Conservation (phyloP, 1,140 invertebrate genomes). For the Eumaeus atala region DNA sequence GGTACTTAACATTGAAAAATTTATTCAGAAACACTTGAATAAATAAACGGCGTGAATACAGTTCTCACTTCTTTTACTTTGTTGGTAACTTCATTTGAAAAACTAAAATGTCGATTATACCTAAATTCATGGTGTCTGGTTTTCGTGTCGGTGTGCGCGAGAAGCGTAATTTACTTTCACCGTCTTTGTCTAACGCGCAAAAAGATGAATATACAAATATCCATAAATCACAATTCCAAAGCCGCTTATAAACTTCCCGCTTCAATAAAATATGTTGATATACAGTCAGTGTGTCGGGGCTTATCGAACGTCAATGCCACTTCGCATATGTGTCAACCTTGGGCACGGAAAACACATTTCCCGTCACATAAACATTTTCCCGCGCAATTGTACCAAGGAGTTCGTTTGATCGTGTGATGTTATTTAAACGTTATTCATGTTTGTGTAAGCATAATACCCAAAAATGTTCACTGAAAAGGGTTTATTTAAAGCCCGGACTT, state of each 20-base stretch:
- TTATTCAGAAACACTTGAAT: too few relatives aligned
- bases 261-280: background rate
- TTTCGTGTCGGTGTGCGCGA: too few relatives aligned
- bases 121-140: too few relatives aligned
- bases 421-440: background rate
- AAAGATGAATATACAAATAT: background rate
- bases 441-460: background rate
- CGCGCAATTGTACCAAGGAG: slow-evolving; percentile 1
- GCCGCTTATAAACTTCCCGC: slow-evolving; percentile 3
- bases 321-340: background rate
- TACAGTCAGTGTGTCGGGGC: background rate
- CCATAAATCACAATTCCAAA: slow-evolving; percentile 9
- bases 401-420: slow-evolving; percentile 2
- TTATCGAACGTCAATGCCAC: slow-evolving; percentile 4
- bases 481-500: too few relatives aligned
- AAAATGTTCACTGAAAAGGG: too few relatives aligned
- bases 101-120: too few relatives aligned
- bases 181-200: too few relatives aligned
- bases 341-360: slow-evolving; percentile 6
- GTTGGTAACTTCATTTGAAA: too few relatives aligned
- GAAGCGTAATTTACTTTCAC: too few relatives aligned
- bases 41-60: too few relatives aligned
- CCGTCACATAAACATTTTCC: slow-evolving; percentile 5
- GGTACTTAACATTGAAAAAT: too few relatives aligned
- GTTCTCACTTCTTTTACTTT: too few relatives aligned